Conservation (phyloP, 2,113 vertebrate genomes). For the Pycnonotus jocosus region DNA sequence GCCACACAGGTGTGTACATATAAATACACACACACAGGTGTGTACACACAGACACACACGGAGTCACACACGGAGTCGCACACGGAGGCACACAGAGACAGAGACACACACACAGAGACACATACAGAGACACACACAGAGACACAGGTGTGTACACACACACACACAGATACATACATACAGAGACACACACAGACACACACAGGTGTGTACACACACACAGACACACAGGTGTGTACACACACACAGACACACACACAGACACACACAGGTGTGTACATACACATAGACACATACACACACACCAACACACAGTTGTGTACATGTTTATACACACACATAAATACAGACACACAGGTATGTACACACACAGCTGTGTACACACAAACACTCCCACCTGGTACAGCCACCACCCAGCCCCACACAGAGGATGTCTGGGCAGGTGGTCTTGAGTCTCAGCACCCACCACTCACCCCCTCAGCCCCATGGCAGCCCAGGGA, state of each 20-base stretch:
- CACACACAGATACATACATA: neutral
- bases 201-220: neutral
- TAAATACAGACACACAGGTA: neutral
- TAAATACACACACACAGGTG: neutral
- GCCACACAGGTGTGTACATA: slow-evolving; percentile 64
- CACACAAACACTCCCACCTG: fast-evolving
- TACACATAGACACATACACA: neutral
- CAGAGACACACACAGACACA: no score
- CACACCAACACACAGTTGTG: no score
- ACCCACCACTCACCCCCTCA: no score
- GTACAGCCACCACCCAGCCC: neutral
- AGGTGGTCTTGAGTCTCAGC: neutral
- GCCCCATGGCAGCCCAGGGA: neutral
- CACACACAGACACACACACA: neutral
- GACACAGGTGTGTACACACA: neutral
- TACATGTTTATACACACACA: no score
- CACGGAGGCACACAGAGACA: no score
- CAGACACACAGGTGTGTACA: neutral
- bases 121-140: no score
- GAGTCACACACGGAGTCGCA: no score
- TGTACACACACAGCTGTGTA: no score
- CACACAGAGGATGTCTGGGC: fast-evolving
- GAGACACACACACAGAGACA: no score
- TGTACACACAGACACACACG: no score
- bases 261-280: neutral